Base-by-base conservation (phyloP, 2,888 invertebrate species). In the Epinotia ramella region DNA sequence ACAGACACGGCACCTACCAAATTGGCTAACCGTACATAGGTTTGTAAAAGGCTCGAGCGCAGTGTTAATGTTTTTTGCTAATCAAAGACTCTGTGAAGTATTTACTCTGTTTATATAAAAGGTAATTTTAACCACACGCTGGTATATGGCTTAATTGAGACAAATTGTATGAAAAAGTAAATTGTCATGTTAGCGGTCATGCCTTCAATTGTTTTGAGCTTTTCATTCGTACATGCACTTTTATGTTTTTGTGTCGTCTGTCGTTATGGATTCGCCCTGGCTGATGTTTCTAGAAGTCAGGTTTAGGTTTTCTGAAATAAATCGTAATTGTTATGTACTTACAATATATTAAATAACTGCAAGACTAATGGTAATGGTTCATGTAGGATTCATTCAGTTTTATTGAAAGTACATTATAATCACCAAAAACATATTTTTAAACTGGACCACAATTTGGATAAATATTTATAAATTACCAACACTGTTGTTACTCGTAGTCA, bases 41-140 rank as follows among this genome's bases (percentile, higher is more conserved):
- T 73, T 78, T 73, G 77, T 53, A 78, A 66, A 76, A 73, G 79
- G 77, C 77, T 71, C 73, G 56, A 77, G 71, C 76, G 78, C 71
- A 63, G 76, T 67, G 77, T 77, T 68, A 77, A 70, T 73, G 71
- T 67, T 80, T 77, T 79, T 78, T 79, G 79, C 77, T 80, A 77
- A 79, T 77, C 78, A 77, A 77, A 74, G 49, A 33, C 24, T 13
- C 63, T 44, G 64, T 65, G 64, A 65, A 74, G 53, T 74, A 70
- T 70, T 74, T 33, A 64, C 64, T 74, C 49, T 70, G 64, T 49
- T 71, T 63, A 53, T 71, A 63, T 62, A 71, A 53, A 74, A 65
- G 69, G 33, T 13, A 46, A 18, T 59, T 65, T 59, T 49, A 20
- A 64, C 12, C 57, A 64, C 64, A 49, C 11, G 46, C 24, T 62